phyloP scores from a whole-genome alignment of 2,888 invertebrate genomes.

The Autographa gamma region DNA sequence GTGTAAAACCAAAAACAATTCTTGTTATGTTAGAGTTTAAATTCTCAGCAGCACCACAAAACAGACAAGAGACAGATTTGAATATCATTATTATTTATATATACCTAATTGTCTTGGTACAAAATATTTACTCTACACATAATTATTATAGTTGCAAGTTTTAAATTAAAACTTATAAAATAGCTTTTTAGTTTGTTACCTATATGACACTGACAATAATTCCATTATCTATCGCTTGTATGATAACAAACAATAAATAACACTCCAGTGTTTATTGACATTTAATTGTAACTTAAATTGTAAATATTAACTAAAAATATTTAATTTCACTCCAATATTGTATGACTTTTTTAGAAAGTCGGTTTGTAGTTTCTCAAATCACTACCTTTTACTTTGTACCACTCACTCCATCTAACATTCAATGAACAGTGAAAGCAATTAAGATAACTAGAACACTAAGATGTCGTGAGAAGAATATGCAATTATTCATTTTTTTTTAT shows the following conservation, averaged over 20 bases:
- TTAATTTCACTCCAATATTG: slow-evolving; percentile 11
- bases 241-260: slow-evolving; percentile 29
- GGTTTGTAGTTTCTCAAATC: neutral
- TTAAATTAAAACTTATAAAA: slow-evolving; percentile 13
- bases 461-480: neutral
- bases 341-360: slow-evolving; percentile 14
- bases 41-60: slow-evolving; percentile 24
- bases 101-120: slow-evolving; percentile 21
- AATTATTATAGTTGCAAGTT: slow-evolving; percentile 7
- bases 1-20: slow-evolving; percentile 45
- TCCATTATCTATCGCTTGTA: slow-evolving; percentile 37
- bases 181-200: neutral
- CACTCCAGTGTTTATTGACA: neutral
- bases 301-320: neutral
- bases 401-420: neutral
- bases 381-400: slow-evolving; percentile 8
- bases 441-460: slow-evolving; percentile 23
- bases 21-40: slow-evolving; percentile 30
- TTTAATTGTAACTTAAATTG: neutral
- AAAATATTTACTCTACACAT: slow-evolving; percentile 7
- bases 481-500: neutral
- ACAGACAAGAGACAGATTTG: slow-evolving; percentile 10
- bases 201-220: slow-evolving; percentile 10
- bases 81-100: slow-evolving; percentile 10
- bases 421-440: slow-evolving; percentile 29